These are phyloP conservation scores for Nesidiocoris tenuis DNA, from an alignment of 2,888 invertebrate species.

Conservation along the genomic window DNA sequence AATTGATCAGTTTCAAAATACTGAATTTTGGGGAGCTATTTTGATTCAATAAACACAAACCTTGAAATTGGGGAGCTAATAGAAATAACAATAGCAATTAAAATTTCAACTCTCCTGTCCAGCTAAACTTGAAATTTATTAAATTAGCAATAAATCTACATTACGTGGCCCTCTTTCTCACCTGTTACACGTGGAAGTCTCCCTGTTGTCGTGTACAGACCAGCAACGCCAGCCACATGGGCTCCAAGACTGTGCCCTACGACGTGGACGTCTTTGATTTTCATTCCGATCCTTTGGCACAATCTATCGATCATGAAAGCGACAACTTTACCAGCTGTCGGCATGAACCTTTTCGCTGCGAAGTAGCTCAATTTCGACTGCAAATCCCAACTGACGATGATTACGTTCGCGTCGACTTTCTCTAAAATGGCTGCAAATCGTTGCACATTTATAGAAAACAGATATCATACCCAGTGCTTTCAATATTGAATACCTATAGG, in stretches of 20 bases:
- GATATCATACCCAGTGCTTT: background rate
- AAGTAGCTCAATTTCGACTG: conserved; percentile 5
- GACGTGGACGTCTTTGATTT: conserved; percentile 37
- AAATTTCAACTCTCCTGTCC: too few relatives aligned
- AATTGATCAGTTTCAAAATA: too few relatives aligned
- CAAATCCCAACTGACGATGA: conserved; percentile 35
- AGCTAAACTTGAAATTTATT: too few relatives aligned
- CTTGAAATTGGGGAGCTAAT: too few relatives aligned
- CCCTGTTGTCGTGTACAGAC: conserved; percentile 50
- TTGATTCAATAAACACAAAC: too few relatives aligned
- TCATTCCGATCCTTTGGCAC: background rate
- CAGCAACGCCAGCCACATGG: conserved; percentile 59
- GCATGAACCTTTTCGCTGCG: conserved; percentile 12
- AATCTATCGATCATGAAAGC: conserved; percentile 34
- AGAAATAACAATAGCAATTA: too few relatives aligned
- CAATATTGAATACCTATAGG: too few relatives aligned
- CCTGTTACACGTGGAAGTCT: conserved; percentile 23
- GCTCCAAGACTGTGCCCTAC: conserved; percentile 47
- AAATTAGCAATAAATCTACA: too few relatives aligned
- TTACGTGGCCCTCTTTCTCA: too few relatives aligned
- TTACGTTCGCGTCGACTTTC: conserved; percentile 30
- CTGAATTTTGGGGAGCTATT: too few relatives aligned
- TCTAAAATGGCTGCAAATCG: conserved; percentile 8
- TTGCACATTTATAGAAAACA: background rate
- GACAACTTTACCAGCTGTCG: conserved; percentile 26